Base-by-base conservation (phyloP, 1,140 invertebrate genomes). In the Anoplophora glabripennis region DNA sequence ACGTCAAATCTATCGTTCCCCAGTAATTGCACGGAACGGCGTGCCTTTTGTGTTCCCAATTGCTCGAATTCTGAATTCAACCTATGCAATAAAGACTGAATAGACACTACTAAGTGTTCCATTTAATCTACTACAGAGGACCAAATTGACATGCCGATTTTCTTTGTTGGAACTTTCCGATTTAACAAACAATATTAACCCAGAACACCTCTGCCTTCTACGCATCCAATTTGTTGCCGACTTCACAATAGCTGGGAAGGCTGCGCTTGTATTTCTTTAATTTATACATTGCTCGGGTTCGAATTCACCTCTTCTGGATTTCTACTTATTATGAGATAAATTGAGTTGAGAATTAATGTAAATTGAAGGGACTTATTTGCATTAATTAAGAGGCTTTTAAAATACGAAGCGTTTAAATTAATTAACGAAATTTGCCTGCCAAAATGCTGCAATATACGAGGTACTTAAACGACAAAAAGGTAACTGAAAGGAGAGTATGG, bases 141-240 rank as follows among this genome's bases (percentile, higher is more conserved):
- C 33, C 7, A 34, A 51, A 51, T 35, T 51, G 48, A 51, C 48
- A 51, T n/a, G 33, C 18, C 33, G 48, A 15, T 51, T 37, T 51
- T 51, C 48, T 38, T 51, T 51, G 35, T 51, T 34, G 48, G 48
- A 51, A 36, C 48, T 18, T 51, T 51, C 48, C 48, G 48, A 51
- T 51, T 51, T 35, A 35, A 51, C 48, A 51, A 51, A 51, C 48
- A 51, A 36, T 51, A 51, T 46, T 28, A 46, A 46, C 44, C 17
- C 18, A 46, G 44, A n/a, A 0, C 17, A 46, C 12, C 44, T 40
- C 14, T 14, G 14, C 11, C 14, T 14, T 40, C 11, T 40, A 15
- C 11, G 14, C 44, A 46, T 46, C 10, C 44, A 46, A 18, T 46
- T 17, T 18, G 17, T 46, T 46, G 44, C 44, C 44, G 18, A 46